These are phyloP conservation scores for Sebastes schlegelii DNA, from an alignment of 2,113 vertebrate species.

Conservation along the genomic window DNA sequence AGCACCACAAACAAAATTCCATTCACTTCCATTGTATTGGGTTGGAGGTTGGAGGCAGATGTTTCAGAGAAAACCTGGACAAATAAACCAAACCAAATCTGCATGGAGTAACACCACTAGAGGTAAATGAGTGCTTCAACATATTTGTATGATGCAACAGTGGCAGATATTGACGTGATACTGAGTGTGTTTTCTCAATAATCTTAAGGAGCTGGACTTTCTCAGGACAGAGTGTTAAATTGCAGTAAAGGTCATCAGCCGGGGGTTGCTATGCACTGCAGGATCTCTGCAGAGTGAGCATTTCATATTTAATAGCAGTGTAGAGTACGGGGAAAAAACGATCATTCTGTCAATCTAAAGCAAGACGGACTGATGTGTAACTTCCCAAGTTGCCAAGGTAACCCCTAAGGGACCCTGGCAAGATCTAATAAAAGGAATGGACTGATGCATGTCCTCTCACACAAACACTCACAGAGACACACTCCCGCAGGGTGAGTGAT, in stretches of 20 bases:
- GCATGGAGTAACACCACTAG: too few relatives aligned
- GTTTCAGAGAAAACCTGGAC: neutral
- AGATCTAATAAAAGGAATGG: conserved; percentile 66
- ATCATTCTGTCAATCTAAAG: conserved; percentile 52
- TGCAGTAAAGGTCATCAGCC: conserved; percentile 52
- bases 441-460: conserved; percentile 48
- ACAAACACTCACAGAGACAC: conserved; percentile 32
- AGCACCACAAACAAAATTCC: neutral
- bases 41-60: neutral
- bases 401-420: conserved; percentile 29
- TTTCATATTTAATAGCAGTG: conserved; percentile 56
- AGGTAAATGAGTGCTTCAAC: neutral
- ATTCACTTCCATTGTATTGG: neutral
- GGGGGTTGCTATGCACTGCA: conserved; percentile 7
- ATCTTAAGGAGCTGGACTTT: conserved; percentile 1
- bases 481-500: conserved; percentile 67
- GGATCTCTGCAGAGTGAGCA: conserved; percentile 2
- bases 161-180: neutral
- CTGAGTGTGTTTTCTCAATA: neutral
- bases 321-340: conserved; percentile 20
- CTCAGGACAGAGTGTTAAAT: conserved; percentile 22
- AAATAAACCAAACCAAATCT: neutral
- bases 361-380: conserved; percentile 31
- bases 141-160: neutral
- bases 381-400: conserved; percentile 67